A percentile compares a stretch with the other conserved stretches of the same genome.
Conservation (phyloP, 2,888 invertebrate species). For the Quadriops clusia region DNA sequence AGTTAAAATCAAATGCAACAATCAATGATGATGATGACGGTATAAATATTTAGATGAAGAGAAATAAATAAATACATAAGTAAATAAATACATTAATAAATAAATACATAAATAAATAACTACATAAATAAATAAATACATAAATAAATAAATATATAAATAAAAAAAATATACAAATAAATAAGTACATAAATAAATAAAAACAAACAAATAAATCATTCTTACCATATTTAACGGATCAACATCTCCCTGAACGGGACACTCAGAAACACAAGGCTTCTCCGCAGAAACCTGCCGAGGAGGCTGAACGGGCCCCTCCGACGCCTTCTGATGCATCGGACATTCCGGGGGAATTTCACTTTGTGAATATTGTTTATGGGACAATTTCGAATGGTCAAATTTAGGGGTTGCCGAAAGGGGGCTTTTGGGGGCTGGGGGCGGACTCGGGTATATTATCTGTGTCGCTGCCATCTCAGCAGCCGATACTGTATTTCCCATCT, state of each 20-base stretch:
- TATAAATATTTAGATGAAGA: too few relatives aligned
- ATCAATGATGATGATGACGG: too few relatives aligned
- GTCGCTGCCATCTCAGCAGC: slow-evolving; percentile 44
- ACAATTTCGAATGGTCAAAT: slow-evolving; percentile 11
- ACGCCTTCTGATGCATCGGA: slow-evolving; percentile 63
- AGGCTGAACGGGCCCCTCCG: too few relatives aligned
- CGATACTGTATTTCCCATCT: slow-evolving; percentile 50
- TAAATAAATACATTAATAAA: too few relatives aligned
- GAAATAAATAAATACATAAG: too few relatives aligned
- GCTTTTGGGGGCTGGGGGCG: slow-evolving; percentile 5
- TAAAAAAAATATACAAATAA: background rate
- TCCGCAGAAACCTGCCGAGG: slow-evolving; percentile 23
- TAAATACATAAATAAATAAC: too few relatives aligned
- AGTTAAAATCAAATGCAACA: too few relatives aligned
- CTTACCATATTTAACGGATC: slow-evolving; percentile 76
- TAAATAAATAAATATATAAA: too few relatives aligned
- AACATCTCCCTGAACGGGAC: slow-evolving; percentile 64
- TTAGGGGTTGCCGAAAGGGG: slow-evolving; percentile 6
- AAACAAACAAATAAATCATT: slow-evolving; percentile 6
- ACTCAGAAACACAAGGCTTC: slow-evolving; percentile 42
- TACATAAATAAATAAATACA: too few relatives aligned
- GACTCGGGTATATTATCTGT: slow-evolving; percentile 36
- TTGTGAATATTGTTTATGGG: slow-evolving; percentile 13
- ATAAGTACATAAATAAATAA: background rate
- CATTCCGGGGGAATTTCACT: slow-evolving; percentile 63